Base-by-base conservation (phyloP, 2,797 vertebrate species). In the Rhadinocentrus ornatus region DNA sequence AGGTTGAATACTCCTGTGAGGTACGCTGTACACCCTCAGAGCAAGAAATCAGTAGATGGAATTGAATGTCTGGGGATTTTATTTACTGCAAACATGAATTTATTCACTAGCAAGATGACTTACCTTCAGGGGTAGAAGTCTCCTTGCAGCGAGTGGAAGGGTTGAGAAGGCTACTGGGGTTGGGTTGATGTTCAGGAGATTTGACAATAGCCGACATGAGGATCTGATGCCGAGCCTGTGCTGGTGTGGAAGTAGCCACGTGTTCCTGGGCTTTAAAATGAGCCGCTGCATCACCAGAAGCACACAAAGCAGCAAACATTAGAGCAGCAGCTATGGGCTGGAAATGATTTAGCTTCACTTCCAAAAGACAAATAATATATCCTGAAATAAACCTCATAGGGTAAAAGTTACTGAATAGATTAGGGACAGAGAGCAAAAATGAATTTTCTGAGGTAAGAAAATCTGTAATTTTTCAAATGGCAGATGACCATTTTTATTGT, bases 191-290 rank as follows among this genome's bases (percentile, higher is more conserved):
- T 88, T 99, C 98, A 0, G 98, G 98, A 0, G 98, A 99, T 82
- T 97, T 96, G 59, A 99, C 97, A 27, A 99, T 96, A 80, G 97
- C 97, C 5, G 98, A 98, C 97, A 99, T 98, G 88, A 99, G 96
- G 75, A 99, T 98, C 92, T 99, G 98, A 92, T 99, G 98, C 75
- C 97, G 95, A 67, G 97, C 96, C 6, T 96, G 96, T 72, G 96
- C 97, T 0, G 98, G 97, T 0, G 97, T 98, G 55, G 98, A 95
- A 0, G 97, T 94, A 72, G 96, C 94, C 46, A 92, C 91, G 52
- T 99, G 96, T 71, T 99, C 98, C 44, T 96, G 93, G 72, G 95
- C 95, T 93, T 99, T 99, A 83, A 98, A 96, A 91, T 98, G 98
- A 88, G 96, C 96, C 20, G 97, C 98, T 99, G 89, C 16, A 74